Evolutionary conservation across 2,888 invertebrate species (phyloP), one percentile per base, ranked within the genome.

Genomic region (Fabriciana adippe): DNA sequence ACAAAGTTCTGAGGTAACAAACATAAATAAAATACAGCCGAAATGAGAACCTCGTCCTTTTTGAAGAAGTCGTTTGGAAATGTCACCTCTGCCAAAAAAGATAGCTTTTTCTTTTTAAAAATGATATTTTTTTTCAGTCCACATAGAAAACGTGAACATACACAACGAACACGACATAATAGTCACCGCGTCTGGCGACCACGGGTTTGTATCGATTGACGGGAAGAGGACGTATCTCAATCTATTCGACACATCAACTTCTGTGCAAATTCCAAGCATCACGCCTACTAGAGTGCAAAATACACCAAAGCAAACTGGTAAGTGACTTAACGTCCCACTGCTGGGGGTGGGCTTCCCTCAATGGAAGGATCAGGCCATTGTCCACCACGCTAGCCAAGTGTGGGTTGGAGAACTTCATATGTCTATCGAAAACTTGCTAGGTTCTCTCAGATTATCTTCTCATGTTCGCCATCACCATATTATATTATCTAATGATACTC

Each of bases 191-290:
- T 94, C 96, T 6, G 96, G 96, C 18, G 95, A 96, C 57, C 96
- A 97, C 79, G 96, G 97, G 35, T 97, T 97, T 86, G 98, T 98
- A 16, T 97, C 97, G 31, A 98, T 98, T 68, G 97, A 98, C 81
- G 98, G 98, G 50, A 97, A 97, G 88, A 93, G 97, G 78, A 97
- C 97, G 0, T 97, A 97, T 82, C 93, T 98, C 76, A 97, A 97
- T 89, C 92, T 97, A 54, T 97, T 97, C 83, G 97, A 96, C 71
- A 95, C 94, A 13, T 88, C 94, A 35, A 87, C 90, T 50, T 16
- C 61, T 3, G 50, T 50, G 8, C 31, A 14, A 8, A 16, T 26
- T 5, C 87, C 90, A 6, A 84, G 88, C 8, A 83, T 78, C 64
- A 82, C 72, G 68, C 92, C 85, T 16, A 88, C 82, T 15, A 80